Evolutionary conservation across 2,888 invertebrate genomes (phyloP), one percentile per base, ranked within the genome.

Genomic region (Leucoma salicis): DNA sequence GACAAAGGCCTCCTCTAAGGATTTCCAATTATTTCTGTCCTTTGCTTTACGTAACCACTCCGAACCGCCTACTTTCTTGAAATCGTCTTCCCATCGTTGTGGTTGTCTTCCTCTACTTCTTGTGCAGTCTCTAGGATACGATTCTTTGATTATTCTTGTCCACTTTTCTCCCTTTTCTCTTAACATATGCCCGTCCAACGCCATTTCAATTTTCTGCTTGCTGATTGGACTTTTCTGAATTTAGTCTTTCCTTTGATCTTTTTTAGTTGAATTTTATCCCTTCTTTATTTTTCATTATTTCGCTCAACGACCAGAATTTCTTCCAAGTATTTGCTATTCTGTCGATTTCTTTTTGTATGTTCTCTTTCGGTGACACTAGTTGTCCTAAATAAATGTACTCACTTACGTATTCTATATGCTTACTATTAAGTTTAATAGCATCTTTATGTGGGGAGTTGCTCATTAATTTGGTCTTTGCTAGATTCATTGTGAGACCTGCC

Each of bases 131-230:
- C 35, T 28, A 16, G 35, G 35, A 15, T 32, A 39, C 32, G 24
- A 39, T 32, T 32, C 31, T 11, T 31, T 39, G n/a, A 39, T 32
- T 39, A 32, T 32, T 39, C 32, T 39, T 14, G 32, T 39, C 32
- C 38, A 39, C 25, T 32, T 39, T 14, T 39, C 38, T 25, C 15
- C 25, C 11, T 18, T 37, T 14, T 16, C 28, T 35, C 28, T 28
- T 11, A 28, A 12, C 27, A 35, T 35, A 28, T 33, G 33, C 18
- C 33, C 12, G 33, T 28, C 31, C 25, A 46, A 21, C 7, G 42
- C 46, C 35, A 35, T 31, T 35, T 44, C 25, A 18, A 35, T 24
- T 25, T 34, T 25, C 11, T 34, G 14, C 14, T 10, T 25, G 7
- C 13, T 34, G 14, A 14, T 24, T 24, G 24, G n/a, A 14, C 34